Evolutionary conservation across 2,113 vertebrate species (phyloP).

Genomic region (Oenanthe oenanthe): DNA sequence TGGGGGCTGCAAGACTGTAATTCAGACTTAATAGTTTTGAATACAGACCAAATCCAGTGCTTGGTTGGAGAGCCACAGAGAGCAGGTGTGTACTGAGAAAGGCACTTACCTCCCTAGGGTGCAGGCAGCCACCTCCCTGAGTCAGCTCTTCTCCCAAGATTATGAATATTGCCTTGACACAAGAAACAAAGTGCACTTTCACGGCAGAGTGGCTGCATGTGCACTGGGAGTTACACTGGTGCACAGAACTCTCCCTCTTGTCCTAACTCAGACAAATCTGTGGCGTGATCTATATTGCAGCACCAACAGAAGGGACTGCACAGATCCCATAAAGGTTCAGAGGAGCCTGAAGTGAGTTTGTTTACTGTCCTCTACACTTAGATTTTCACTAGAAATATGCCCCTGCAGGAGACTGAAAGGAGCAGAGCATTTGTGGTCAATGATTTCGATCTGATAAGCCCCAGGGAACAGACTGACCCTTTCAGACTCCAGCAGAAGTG

Average conservation of each 20-base stretch:
- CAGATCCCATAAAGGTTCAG: not conserved
- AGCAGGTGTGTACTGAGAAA: not conserved
- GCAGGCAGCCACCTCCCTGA: not conserved
- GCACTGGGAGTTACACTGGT: not conserved
- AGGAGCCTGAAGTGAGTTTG: not conserved
- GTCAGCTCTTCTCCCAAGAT: not conserved
- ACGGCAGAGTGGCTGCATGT: accelerated
- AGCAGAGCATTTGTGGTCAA: accelerated
- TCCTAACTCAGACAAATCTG: not conserved
- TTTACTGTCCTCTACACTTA: not conserved
- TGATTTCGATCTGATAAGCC: not conserved
- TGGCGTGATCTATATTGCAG: accelerated
- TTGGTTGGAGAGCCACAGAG: not conserved
- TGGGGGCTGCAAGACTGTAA: not conserved
- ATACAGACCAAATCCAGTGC: not conserved
- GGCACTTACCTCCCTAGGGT: not conserved
- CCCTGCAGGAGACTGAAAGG: not conserved
- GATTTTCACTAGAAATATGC: not conserved
- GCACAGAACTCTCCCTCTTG: not conserved
- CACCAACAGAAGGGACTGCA: not conserved
- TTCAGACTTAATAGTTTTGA: not conserved
- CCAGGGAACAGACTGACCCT: not conserved
- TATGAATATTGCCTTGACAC: not conserved
- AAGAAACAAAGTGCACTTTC: not conserved
- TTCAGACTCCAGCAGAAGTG: not conserved